Base-by-base conservation (phyloP, 2,888 invertebrate species). In the Saturnia japonica region DNA sequence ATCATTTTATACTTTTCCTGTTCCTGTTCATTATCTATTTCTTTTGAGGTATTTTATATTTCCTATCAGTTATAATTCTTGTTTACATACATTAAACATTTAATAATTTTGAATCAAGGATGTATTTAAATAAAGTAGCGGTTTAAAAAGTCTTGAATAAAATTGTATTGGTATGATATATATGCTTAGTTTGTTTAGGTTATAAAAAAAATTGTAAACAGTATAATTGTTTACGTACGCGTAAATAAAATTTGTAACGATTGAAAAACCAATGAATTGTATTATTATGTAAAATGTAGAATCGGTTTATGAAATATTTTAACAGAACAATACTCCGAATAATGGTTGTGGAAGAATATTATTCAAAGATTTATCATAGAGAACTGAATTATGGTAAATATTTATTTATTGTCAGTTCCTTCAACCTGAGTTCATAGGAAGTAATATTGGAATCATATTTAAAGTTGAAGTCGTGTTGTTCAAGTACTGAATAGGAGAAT, bases 381-480 rank as follows among this genome's bases (percentile, higher is more conserved):
- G n/a, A 54, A 9, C 54, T 22, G 54, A 54, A 22, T 54, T 22
- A 54, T 54, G 22, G 54, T 7, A 54, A 54, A 54, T 54, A 54
- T 22, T 54, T 54, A 54, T 54, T n/a, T 8, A 54, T 54, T 9
- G 51, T n/a, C n/a, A n/a, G 51, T 51, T 51, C 51, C 51, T 51
- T 51, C 51, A 51, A n/a, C 51, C 51, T 51, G 51, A 51, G 19
- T n/a, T 51, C 19, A n/a, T 51, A 51, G 51, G 51, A 51, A 51
- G n/a, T 7, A 51, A n/a, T 51, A 51, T 51, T 51, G 51, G n/a
- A n/a, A 51, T n/a, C n/a, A 6, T 51, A 51, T 51, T 7, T n/a
- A 51, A n/a, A 51, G n/a, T 51, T n/a, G 0, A 47, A 47, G 19
- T 19, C 47, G 7, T 47, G 19, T 51, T 51, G n/a, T 2, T n/a